Evolutionary conservation across 2,113 vertebrate genomes (phyloP).

Genomic region (Alces alces): DNA sequence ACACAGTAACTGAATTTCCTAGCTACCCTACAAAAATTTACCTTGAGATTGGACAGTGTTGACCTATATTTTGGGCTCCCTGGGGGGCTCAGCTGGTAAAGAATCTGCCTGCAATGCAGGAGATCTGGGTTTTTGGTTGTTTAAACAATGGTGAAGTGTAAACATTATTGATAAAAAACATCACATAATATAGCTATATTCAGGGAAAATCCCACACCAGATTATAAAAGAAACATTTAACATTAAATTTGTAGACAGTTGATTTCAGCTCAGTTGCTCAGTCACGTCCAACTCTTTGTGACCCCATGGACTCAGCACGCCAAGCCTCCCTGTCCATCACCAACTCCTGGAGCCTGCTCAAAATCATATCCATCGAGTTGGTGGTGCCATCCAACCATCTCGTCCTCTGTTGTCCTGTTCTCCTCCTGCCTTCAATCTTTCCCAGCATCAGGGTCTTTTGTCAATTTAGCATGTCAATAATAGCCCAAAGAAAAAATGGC

Average conservation of each 20-base stretch:
- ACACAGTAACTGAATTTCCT: not conserved
- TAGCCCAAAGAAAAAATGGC: not conserved
- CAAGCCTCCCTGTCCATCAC: not conserved
- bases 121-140: not conserved
- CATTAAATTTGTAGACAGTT: not conserved
- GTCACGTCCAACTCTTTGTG: not conserved
- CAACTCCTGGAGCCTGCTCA: not conserved
- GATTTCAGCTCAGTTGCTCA: not conserved
- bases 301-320: not conserved
- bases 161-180: not conserved
- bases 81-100: not conserved
- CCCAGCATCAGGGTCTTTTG: not conserved
- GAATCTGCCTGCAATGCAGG: not conserved
- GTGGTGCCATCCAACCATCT: not conserved
- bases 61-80: not conserved
- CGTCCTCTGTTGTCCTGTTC: not conserved
- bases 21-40: not conserved
- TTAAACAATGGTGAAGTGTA: not conserved
- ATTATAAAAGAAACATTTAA: constrained; percentile 9
- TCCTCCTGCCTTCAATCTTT: not conserved
- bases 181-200: not conserved
- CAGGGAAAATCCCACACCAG: not conserved
- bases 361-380: not conserved
- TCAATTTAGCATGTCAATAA: not conserved
- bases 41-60: not conserved